phyloP scores from a whole-genome alignment of 2,888 invertebrate genomes.

The Synergus umbraculus region DNA sequence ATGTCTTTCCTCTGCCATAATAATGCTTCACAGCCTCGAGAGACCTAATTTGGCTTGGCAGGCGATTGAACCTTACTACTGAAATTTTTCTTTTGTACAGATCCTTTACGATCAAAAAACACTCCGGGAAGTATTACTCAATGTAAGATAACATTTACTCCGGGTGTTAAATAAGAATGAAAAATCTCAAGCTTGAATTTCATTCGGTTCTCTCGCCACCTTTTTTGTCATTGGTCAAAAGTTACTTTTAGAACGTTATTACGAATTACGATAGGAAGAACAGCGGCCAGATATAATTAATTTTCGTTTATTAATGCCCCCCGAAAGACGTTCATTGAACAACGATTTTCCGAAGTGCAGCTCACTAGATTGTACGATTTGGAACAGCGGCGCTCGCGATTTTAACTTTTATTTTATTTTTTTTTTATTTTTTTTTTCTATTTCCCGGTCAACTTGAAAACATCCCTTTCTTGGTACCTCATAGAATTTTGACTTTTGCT shows the following conservation, averaged over 20 bases:
- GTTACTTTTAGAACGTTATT: conserved; percentile 37
- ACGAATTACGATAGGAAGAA: conserved; percentile 53
- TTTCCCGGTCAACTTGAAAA: conserved; percentile 43
- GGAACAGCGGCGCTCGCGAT: conserved; percentile 54
- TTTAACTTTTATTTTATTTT: conserved; percentile 5
- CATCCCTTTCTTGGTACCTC: conserved; percentile 36
- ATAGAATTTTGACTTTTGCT: conserved; percentile 41
- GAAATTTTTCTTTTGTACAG: conserved; percentile 12
- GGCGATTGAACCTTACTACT: conserved; percentile 29
- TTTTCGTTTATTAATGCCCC: conserved; percentile 52
- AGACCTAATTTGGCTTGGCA: conserved; percentile 39
- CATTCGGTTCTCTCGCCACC: conserved; percentile 30
- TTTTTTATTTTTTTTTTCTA: too few species aligned
- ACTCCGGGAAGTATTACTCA: conserved; percentile 12
- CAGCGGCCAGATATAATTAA: conserved; percentile 52
- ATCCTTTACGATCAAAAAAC: conserved; percentile 4
- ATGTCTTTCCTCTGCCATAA: conserved; percentile 35
- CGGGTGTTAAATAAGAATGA: not conserved
- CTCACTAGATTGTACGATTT: conserved; percentile 54
- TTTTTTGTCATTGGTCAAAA: conserved; percentile 40
- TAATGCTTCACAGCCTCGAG: conserved; percentile 41
- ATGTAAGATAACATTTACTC: conserved; percentile 3
- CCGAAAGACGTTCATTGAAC: conserved; percentile 48
- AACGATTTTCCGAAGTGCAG: conserved; percentile 40
- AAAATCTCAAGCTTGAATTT: not conserved